Base-by-base conservation (phyloP, 2,888 invertebrate species). In the Podotricha telesiphe region DNA sequence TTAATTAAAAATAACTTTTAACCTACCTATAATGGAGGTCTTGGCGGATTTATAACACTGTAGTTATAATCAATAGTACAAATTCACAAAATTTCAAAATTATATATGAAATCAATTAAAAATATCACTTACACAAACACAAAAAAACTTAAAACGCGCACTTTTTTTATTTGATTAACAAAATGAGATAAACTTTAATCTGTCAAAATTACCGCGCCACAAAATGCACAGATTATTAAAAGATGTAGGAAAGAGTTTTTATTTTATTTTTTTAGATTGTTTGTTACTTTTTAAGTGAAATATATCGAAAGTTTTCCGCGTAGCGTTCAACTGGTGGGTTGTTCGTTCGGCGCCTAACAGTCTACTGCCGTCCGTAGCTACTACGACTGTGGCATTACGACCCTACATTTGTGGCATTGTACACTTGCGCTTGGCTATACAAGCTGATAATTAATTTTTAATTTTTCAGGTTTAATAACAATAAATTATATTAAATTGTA, bases 251-350 rank as follows among this genome's bases (percentile, higher is more conserved):
- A 61, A 67, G 13, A 61, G 59, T 59, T 61, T 53, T 22, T 28
- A n/a, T n/a, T n/a, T n/a, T n/a, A n/a, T n/a, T n/a, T n/a, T n/a
- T n/a, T n/a, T n/a, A n/a, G n/a, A n/a, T 13, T 62, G 20, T 48
- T 62, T 34, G 62, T 68, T 66, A 47, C 58, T 59, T 67, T 63
- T 50, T 62, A 13, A 42, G 13, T 50, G 42, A 56, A 69, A 65
- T 67, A 51, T 72, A 68, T 67, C 76, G 77, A 74, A 74, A 76
- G 76, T 77, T 75, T 77, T 74, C 69, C 50, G 45, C 58, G 69
- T 65, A 47, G 71, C 68, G 71, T 72, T 75, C 76, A 77, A 77
- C 77, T 76, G 71, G 76, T 77, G 77, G 77, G 74, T 74, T 74
- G 68, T 77, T 73, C 68, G 66, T 48, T 61, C 77, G 77, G 75